These are phyloP conservation scores for Rutilus rutilus DNA, from an alignment of 2,113 vertebrate genomes.

Conservation along the genomic window DNA sequence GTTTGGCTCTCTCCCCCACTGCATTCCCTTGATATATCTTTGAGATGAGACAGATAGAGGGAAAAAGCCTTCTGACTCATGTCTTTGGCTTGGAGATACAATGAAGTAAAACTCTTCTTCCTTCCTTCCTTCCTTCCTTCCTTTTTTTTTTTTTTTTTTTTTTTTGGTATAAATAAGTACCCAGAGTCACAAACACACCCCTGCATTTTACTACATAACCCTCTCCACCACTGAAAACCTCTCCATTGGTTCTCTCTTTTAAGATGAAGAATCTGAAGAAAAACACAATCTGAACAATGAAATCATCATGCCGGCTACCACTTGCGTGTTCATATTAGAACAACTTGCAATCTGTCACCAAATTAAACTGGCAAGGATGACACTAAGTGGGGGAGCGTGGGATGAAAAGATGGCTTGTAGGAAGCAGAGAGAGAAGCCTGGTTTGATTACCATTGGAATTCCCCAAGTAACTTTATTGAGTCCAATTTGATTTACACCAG, in stretches of 20 bases:
- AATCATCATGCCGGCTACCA: constrained; percentile 55
- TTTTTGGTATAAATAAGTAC: neutral
- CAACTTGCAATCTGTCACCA: constrained; percentile 48
- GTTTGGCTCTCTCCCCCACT: neutral
- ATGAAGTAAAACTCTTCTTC: neutral
- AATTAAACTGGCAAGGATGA: constrained; percentile 44
- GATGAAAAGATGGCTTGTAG: neutral
- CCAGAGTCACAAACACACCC: constrained; percentile 24
- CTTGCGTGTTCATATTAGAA: constrained; percentile 54
- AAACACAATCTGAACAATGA: constrained; percentile 56
- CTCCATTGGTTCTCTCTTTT: neutral
- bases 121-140: too few species aligned
- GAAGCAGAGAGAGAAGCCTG: neutral
- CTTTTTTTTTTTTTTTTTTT: neutral
- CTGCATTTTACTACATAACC: neutral
- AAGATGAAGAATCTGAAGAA: constrained; percentile 40
- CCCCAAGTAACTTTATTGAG: constrained; percentile 59
- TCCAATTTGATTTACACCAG: constrained; percentile 67
- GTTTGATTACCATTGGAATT: constrained; percentile 46
- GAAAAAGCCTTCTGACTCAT: constrained; percentile 9
- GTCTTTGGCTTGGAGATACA: neutral
- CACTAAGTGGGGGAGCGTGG: neutral
- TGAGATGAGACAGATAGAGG: neutral
- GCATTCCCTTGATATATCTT: constrained; percentile 5
- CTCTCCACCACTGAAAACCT: constrained; percentile 7